Base-by-base conservation (phyloP, 2,888 invertebrate species). In the Morinoia aosen region DNA sequence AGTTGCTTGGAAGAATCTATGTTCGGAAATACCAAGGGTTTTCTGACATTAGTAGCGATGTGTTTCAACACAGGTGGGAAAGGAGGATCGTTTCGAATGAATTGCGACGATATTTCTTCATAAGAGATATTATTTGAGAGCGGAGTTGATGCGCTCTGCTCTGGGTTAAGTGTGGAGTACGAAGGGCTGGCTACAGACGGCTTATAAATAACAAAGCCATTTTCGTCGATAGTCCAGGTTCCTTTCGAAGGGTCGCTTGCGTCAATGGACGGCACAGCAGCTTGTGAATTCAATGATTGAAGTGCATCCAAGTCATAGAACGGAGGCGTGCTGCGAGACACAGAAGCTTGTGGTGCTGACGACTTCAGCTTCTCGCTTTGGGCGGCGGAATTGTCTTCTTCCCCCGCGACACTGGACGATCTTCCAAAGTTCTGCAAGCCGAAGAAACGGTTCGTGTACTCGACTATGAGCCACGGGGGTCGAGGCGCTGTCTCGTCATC, bases 391-490 rank as follows among this genome's bases (percentile, higher is more conserved):
- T 76, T 33, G 76, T 33, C 76, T 25, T 76, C 76, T 33, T 76
- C 7, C 76, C 33, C 76, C 19, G 76, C 33, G 33, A 33, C 33
- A 76, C 25, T 33, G 76, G 76, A 76, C 25, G 12, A 57, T 57
- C 12, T 57, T 93, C 58, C 93, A 48, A 57, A 39, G 40, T 48
- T 40, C 90, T 10, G 25, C n/a, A 94, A 91, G 33, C 95, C 61
- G 58, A 88, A 40, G 16, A 88, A 64, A 48, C 88, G 64, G 56
- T 61, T 56, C 14, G 56, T 64, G 4, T 95, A 58, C 91, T 96
- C 94, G 33, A 96, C 95, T 48, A 96, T 57, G 39, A 96, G 95
- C 96, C 96, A 96, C 0, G 96, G 96, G 48, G 96, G 96, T 5
- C 95, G 96, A 56, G 88, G 90, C 33, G 76, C 93, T 2, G 14